Evolutionary conservation across 1,140 invertebrate genomes (phyloP).

Genomic region (Zaprionus gabonicus): DNA sequence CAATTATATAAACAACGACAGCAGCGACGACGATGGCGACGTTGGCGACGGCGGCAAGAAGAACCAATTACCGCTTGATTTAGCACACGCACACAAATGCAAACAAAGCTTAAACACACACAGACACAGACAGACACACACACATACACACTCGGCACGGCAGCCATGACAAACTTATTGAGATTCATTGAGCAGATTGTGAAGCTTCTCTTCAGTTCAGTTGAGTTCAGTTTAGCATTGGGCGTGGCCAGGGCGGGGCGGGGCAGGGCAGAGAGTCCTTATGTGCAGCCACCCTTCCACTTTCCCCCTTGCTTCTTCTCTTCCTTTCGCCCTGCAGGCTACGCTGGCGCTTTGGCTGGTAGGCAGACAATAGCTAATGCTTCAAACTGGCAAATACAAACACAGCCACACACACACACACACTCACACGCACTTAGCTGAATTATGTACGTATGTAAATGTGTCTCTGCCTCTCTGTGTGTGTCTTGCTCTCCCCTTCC

Average conservation of each 20-base stretch:
- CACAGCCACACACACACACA: conserved; percentile 53
- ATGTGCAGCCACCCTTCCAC: neutral
- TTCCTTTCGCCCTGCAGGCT: conserved; percentile 3
- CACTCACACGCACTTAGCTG: conserved; percentile 29
- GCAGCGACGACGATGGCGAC: conserved; percentile 15
- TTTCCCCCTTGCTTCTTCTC: neutral
- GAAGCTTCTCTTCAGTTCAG: conserved; percentile 57
- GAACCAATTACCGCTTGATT: conserved; percentile 82
- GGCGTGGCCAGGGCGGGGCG: neutral
- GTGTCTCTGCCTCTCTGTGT: conserved; percentile 17
- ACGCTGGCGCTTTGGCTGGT: conserved; percentile 22
- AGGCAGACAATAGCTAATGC: conserved; percentile 64
- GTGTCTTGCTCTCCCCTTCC: conserved; percentile 9
- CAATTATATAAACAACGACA: conserved; percentile 77
- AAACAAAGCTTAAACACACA: conserved; percentile 54
- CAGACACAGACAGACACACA: conserved; percentile 18
- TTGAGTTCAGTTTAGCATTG: conserved; percentile 24
- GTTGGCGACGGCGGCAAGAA: conserved; percentile 40
- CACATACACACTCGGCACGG: conserved; percentile 15
- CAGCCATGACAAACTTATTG: conserved; percentile 74
- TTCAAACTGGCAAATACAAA: conserved; percentile 74
- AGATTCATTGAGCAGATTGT: conserved; percentile 81
- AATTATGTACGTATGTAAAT: conserved; percentile 37
- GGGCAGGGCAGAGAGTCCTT: neutral
- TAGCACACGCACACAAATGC: conserved; percentile 74